Evolutionary conservation across 2,888 invertebrate genomes (phyloP), one percentile per base, ranked within the genome.

Genomic region (Tetrapedia diversipes): DNA sequence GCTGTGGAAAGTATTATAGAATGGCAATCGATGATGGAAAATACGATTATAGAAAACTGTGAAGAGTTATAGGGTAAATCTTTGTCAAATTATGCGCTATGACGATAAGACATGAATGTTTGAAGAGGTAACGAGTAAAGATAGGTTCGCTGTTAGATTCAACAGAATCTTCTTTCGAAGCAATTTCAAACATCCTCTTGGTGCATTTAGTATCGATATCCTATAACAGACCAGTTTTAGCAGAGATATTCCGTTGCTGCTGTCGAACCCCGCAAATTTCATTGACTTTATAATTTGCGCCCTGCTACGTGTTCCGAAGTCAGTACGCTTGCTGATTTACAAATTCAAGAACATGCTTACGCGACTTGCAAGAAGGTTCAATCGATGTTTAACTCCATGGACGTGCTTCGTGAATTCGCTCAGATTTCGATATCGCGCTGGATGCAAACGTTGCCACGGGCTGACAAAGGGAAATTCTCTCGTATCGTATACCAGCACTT

Each of bases 361-460:
- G 34, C 43, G 29, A 53, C 34, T 67, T 16, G 45, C n/a, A 3
- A 6, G 22, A n/a, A 22, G 29, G 47, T 51, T 54, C 60, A 60
- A 72, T 67, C 59, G 45, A n/a, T 24, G 53, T 32, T 22, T 39
- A 53, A 11, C 43, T 34, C 41, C 57, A n/a, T 3, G 1, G n/a
- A 41, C n/a, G 39, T 29, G 39, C 14, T 57, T 14, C 57, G 24
- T 37, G 67, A 37, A 39, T 57, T 53, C 71, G 43, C 22, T 22
- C 6, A 45, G 32, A 67, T 68, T 54, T 24, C 53, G 60, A 60
- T 67, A 67, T 53, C 45, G 19, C 51, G 45, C 0, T n/a, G 24
- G 43, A 72, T 67, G 67, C 60, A 72, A 68, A 72, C 60, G 59
- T 59, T 67, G 67, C 47, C 14, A 39, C 39, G 19, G 45, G 45